Conservation (phyloP, 2,888 invertebrate species). For the Yponomeuta plumbellus region DNA sequence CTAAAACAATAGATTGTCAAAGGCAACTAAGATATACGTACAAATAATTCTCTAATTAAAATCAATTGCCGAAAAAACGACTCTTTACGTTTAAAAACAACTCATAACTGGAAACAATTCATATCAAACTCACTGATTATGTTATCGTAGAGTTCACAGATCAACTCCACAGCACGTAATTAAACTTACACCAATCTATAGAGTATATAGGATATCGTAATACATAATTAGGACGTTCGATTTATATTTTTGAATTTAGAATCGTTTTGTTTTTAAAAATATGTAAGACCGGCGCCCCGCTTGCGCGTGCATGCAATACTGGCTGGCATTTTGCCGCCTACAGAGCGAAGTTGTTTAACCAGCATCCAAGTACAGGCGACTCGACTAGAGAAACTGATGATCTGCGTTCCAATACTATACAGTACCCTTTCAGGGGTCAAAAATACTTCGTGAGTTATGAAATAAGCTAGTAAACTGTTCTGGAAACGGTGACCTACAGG, state of each 20-base stretch:
- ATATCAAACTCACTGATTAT: neutral
- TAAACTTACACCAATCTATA: neutral
- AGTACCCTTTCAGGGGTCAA: neutral
- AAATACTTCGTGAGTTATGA: neutral
- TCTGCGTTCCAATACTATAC: neutral
- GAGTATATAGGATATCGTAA: neutral
- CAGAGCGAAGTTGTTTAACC: slow-evolving; percentile 31
- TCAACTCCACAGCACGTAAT: slow-evolving; percentile 5
- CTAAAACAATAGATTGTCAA: neutral
- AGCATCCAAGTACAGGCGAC: slow-evolving; percentile 23
- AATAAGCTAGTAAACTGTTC: neutral
- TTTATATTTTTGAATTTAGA: slow-evolving; percentile 31
- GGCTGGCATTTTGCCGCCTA: slow-evolving; percentile 32
- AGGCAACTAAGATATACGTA: too few relatives aligned
- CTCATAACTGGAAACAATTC: neutral
- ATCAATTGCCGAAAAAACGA: neutral
- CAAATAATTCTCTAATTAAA: neutral
- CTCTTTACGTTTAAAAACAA: neutral
- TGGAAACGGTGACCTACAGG: neutral
- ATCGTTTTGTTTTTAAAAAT: slow-evolving; percentile 28
- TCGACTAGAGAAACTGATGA: neutral
- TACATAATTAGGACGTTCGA: slow-evolving; percentile 23
- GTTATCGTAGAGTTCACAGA: slow-evolving; percentile 10
- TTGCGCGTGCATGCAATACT: slow-evolving; percentile 29
- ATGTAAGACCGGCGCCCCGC: slow-evolving; percentile 30